Base-by-base conservation (phyloP, 1,140 invertebrate species). In the Drosophila bocki region DNA sequence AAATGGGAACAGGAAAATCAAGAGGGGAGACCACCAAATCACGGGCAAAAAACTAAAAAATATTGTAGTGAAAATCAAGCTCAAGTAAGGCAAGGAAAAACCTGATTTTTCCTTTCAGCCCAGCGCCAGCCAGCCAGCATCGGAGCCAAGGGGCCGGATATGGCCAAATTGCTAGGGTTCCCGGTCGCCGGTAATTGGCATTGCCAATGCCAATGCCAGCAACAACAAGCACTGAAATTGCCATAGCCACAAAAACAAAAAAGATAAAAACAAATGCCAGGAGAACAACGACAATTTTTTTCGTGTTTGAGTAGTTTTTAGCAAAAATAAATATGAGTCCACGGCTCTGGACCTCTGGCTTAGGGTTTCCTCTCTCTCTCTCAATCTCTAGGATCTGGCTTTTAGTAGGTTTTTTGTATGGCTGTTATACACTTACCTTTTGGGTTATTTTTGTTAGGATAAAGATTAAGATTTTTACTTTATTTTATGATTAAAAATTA, bases 161-260 rank as follows among this genome's bases (percentile, higher is more conserved):
- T 90, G 75, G 71, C 85, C 82, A 90, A 90, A 90, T 90, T 90
- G 85, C 85, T 90, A 91, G 85, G 85, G 85, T 91, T 84, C 78
- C 78, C 70, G 69, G 71, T 61, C 56, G 74, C 85, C 85, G 81
- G 86, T 90, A 88, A 88, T 88, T 88, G 85, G 85, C 85, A 90
- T 84, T 79, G 82, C 65, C 80, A 90, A 88, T 82, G 82, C 65
- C 77, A 75, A 15, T 56, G 47, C 64, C 69, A 78, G 48, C 69
- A 83, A 59, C 59, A 71, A 29, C 63, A 75, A 33, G 22, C 50
- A 17, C 71, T 64, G 65, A 59, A 39, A 62, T 61, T 32, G 62
- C 62, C 62, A 65, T 44, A 67, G 67, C 63, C 67, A 56, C 68
- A 80, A 41, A 75, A 50, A 50, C 4, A 5, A 26, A 11, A 17